These are phyloP conservation scores for Pseudocheirus occidentalis DNA, from an alignment of 2,797 vertebrate genomes.

Conservation along the genomic window DNA sequence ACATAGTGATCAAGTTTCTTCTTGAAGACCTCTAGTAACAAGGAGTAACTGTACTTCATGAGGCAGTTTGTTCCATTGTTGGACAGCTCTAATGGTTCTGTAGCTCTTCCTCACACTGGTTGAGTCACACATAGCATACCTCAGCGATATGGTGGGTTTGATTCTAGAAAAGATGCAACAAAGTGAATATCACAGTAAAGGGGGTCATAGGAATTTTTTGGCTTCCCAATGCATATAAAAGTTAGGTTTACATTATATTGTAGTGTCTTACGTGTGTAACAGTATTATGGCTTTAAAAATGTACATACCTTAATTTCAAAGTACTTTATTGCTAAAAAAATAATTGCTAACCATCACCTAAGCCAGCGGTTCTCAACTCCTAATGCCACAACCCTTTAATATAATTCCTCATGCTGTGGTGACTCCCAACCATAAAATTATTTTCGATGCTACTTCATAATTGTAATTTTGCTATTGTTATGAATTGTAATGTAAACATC, in stretches of 20 bases:
- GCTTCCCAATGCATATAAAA: not conserved
- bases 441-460: too few species aligned
- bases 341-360: not conserved
- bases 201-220: not conserved
- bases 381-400: too few species aligned
- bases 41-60: not conserved
- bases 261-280: not conserved
- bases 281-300: not conserved
- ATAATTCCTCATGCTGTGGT: too few species aligned
- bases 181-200: not conserved
- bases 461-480: too few species aligned
- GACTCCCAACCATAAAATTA: too few species aligned
- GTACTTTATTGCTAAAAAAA: not conserved
- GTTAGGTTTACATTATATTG: not conserved
- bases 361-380: too few species aligned
- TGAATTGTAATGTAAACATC: too few species aligned
- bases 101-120: not conserved
- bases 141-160: not conserved
- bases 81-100: fast-evolving
- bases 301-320: not conserved
- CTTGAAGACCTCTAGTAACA: not conserved
- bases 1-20: not conserved
- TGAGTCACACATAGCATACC: not conserved
- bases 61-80: not conserved
- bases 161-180: not conserved